Base-by-base conservation (phyloP, 2,888 invertebrate genomes). In the Ditylenchus weischeri region DNA sequence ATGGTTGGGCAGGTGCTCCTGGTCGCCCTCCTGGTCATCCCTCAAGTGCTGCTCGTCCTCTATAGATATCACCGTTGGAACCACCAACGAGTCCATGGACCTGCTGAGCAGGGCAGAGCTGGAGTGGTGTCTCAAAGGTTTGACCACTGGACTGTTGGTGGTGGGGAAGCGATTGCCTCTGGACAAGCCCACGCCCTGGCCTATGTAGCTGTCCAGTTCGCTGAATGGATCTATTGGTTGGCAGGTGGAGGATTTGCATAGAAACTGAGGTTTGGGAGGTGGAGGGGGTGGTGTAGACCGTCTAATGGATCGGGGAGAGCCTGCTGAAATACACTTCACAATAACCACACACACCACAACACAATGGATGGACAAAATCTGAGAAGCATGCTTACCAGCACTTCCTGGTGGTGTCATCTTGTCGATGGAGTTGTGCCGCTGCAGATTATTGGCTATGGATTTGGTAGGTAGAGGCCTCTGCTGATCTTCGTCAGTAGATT, bases 41-140 rank as follows among this genome's bases (percentile, higher is more conserved):
- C 29, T 29, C 29, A 29, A 5, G 29, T 29, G 29, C 29, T 29
- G 29, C 8, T 59, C 59, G 36, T 59, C 58, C 23, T 29, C 38
- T 29, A 59, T 29, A 7, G 35, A 21, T 13, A 59, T 59, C 11
- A 21, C n/a, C 6, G 59, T 59, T 11, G 59, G 59, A 2, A 38
- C 15, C 19, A 59, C 59, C 36, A 59, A 23, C 10, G 59, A 59
- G 36, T 59, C 59, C 59, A 59, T 59, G 13, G 59, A 59, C 13
- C 59, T 21, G 59, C 59, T 59, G 11, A 59, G 23, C 21, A 54
- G 54, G 4, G 23, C 43, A 2, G 43, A 43, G 43, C 43, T 43
- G 8, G 43, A 8, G 29, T 29, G 29, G 29, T 43, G 43, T 43
- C 15, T 43, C 43, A 15, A 8, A 43, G 3, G 15, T 3, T 43